Evolutionary conservation across 1,140 invertebrate genomes (phyloP).

Genomic region (Neodiprion lecontei): DNA sequence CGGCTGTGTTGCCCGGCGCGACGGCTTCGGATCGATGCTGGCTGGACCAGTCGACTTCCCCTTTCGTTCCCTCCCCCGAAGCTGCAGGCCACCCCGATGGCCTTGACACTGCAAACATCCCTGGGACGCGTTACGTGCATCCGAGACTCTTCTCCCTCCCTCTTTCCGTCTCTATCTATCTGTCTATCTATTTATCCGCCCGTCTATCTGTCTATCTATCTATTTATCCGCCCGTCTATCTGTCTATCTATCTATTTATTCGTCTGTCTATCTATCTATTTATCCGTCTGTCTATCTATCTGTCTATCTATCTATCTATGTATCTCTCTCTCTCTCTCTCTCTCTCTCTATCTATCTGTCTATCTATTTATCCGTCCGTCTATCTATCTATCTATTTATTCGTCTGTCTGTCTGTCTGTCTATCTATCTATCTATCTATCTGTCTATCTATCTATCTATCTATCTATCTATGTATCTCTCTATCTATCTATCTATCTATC

Average conservation of each 20-base stretch:
- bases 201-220: no score
- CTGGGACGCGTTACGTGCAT: slow-evolving; percentile 5
- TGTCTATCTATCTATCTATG: no score
- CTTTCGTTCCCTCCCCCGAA: slow-evolving; percentile 15
- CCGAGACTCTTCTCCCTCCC: background rate
- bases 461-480: no score
- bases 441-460: background rate
- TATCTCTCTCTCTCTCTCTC: background rate
- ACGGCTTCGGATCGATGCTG: slow-evolving; percentile 12
- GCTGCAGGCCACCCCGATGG: slow-evolving; percentile 17
- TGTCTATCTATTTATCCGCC: no score
- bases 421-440: no score
- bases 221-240: no score
- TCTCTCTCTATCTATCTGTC: background rate
- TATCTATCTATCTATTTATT: no score
- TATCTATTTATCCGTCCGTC: no score
- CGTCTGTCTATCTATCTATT: no score
- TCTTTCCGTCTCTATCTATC: background rate
- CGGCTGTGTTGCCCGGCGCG: background rate
- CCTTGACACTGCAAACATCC: slow-evolving; percentile 29
- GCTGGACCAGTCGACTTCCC: slow-evolving; percentile 10
- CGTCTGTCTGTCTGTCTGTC: background rate
- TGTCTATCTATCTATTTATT: no score
- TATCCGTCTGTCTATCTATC: no score
- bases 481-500: no score